Conservation (phyloP, 2,797 vertebrate species). For the Silurus aristotelis region DNA sequence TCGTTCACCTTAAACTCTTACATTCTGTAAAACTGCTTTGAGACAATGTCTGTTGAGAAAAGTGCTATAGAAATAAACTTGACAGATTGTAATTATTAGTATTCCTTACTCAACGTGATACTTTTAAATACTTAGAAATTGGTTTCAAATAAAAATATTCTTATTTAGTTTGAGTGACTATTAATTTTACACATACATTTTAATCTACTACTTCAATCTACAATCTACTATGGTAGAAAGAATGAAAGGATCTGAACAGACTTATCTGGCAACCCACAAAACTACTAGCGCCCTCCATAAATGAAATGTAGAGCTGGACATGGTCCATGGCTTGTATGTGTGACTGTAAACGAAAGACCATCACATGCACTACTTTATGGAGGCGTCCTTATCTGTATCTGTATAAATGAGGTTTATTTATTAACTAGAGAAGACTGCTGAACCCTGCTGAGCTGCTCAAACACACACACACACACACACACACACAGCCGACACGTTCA, state of each 20-base stretch:
- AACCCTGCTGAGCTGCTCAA: slow-evolving; percentile 1
- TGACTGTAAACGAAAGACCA: not conserved
- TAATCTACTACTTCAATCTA: too few species aligned
- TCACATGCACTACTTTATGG: not conserved
- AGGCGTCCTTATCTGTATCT: not conserved
- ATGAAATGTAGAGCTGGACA: not conserved
- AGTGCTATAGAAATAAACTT: too few species aligned
- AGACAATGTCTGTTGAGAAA: too few species aligned
- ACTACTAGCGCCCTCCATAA: not conserved
- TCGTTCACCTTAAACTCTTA: too few species aligned
- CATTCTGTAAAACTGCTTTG: too few species aligned
- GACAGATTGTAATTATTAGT: not conserved
- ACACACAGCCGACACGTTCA: not conserved
- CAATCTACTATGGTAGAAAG: too few species aligned
- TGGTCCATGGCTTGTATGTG: not conserved
- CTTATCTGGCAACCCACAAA: slow-evolving; percentile 18
- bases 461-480: not conserved
- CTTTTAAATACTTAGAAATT: not conserved
- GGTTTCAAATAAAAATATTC: not conserved
- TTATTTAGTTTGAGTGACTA: not conserved
- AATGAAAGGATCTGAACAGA: not conserved
- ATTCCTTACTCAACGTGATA: not conserved
- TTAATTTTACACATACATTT: not conserved
- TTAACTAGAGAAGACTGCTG: slow-evolving; percentile 3
- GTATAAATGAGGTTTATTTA: slow-evolving; percentile 5